Evolutionary conservation across 1,140 invertebrate genomes (phyloP).

Genomic region (Caerostris darwini): DNA sequence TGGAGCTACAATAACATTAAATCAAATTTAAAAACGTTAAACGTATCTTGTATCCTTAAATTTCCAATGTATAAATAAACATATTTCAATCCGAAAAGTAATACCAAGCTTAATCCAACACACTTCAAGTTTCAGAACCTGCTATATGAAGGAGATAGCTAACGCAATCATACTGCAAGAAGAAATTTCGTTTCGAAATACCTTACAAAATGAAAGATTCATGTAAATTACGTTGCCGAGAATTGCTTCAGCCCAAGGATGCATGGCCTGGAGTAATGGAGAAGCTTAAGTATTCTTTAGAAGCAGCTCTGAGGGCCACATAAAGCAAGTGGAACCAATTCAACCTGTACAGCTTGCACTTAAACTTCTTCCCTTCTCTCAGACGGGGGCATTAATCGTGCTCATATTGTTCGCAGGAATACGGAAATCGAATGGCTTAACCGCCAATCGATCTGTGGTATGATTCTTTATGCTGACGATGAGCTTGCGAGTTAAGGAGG

Average conservation of each 20-base stretch:
- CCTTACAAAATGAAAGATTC: constrained; percentile 31
- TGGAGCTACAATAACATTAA: too few species aligned
- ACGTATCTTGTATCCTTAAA: too few species aligned
- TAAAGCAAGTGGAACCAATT: background rate
- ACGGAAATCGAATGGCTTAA: background rate
- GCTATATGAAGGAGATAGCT: background rate
- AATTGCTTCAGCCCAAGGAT: background rate
- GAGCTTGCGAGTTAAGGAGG: background rate
- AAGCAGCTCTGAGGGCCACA: background rate
- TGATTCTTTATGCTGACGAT: constrained; percentile 1
- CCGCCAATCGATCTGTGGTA: background rate
- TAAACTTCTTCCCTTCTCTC: background rate
- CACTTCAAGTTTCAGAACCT: background rate
- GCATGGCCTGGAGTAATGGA: background rate
- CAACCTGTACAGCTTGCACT: background rate
- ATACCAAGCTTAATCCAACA: background rate
- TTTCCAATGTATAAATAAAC: too few species aligned
- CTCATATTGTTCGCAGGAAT: background rate
- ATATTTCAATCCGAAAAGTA: too few species aligned
- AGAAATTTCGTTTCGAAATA: constrained; percentile 28
- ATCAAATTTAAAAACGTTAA: too few species aligned
- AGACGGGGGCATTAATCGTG: background rate
- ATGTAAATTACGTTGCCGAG: constrained; percentile 22
- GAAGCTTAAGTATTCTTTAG: background rate
- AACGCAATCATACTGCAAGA: background rate